Percentiles rank a stretch among this genome's conserved stretches.
phyloP scores from a whole-genome alignment of 1,140 invertebrate species.

The Cyrtorhinus lividipennis region DNA sequence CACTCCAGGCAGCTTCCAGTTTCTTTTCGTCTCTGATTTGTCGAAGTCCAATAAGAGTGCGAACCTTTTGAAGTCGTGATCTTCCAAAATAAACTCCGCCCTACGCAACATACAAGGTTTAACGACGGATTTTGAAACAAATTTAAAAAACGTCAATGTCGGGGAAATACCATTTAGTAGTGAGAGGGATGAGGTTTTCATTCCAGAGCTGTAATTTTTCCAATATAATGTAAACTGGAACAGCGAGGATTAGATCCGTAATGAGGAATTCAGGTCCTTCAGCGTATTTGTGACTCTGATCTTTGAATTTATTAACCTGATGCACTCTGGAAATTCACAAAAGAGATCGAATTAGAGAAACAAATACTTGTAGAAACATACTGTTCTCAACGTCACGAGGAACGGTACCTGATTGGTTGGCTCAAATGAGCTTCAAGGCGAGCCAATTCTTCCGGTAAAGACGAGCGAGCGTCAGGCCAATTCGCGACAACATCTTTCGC shows the following conservation, averaged over 20 bases:
- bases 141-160: neutral
- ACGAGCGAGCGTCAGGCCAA: neutral
- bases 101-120: slow-evolving; percentile 2
- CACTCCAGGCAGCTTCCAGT: slow-evolving; percentile 28
- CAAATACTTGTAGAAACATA: neutral
- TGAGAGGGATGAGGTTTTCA: slow-evolving; percentile 43
- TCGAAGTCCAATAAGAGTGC: neutral
- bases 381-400: no score
- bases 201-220: slow-evolving; percentile 34
- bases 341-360: neutral
- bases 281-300: slow-evolving; percentile 53
- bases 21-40: neutral
- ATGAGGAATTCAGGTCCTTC: slow-evolving; percentile 72
- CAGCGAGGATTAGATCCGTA: slow-evolving; percentile 69
- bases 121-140: no score
- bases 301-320: slow-evolving; percentile 59
- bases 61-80: neutral
- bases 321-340: slow-evolving; percentile 45
- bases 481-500: slow-evolving; percentile 17
- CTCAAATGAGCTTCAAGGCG: slow-evolving; percentile 73
- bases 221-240: slow-evolving; percentile 48
- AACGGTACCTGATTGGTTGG: slow-evolving; percentile 50
- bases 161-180: slow-evolving; percentile 43
- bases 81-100: slow-evolving; percentile 1
- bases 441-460: slow-evolving; percentile 44